Base-by-base conservation (phyloP, 2,113 vertebrate genomes). In the Cercocebus atys region DNA sequence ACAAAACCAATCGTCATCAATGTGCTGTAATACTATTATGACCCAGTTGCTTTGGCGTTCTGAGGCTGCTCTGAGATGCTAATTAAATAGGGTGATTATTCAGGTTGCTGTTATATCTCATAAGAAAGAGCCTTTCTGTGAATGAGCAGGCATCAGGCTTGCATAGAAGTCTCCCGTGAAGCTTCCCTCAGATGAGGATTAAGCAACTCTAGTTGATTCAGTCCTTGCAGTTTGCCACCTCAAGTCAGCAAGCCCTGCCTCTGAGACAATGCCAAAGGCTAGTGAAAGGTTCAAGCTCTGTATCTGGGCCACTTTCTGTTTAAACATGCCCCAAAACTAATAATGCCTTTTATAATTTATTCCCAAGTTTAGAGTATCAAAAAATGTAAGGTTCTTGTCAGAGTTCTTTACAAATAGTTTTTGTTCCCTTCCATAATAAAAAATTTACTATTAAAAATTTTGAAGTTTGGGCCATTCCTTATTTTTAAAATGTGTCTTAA, bases 391-490 rank as follows among this genome's bases (percentile, higher is more conserved):
- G 23, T 79, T 86, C n/a, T 88, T 70, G 47, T 75, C 17, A 45
- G 57, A 85, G 16, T 59, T 86, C 38, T 75, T 92, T 92, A 59
- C 76, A 95, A 95, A 76, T 72, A 96, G 20, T 45, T 38, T 90
- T 73, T 80, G 55, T 93, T 84, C 73, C 52, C 47, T 59, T 87
- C 14, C 2, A 1, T 72, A 83, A 38, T 75, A 93, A 93, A 72
- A 70, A 76, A 40, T 52, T 16, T 3, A n/a, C 72, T 40, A 2
- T 57, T 75, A n/a, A 75, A 47, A 73, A 8, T 70, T 27, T 45
- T 75, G 43, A 75, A 70, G 25, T 86, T n/a, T 23, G 16, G 25
- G 38, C 47, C 23, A 0, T 87, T 90, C n/a, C 32, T 66, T 95
- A 1, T 92, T 50, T 90, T 84, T 55, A 93, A 80, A 87, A 76